Conservation (phyloP, 2,797 vertebrate genomes). For the Hypotaenidia philippensis region DNA sequence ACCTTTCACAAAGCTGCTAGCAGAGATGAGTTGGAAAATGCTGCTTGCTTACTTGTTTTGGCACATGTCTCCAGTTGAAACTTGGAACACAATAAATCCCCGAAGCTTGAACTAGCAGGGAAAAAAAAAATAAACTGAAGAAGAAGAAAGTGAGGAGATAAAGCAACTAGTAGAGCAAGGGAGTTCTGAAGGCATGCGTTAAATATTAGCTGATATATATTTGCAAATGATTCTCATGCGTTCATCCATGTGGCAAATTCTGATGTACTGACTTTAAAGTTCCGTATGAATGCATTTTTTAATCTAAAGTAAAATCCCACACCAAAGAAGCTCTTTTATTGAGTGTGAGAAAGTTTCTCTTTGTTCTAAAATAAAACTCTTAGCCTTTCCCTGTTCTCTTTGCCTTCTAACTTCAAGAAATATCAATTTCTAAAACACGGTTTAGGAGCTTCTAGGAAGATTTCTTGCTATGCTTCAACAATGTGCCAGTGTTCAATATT, state of each 20-base stretch:
- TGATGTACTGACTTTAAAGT: slow-evolving; percentile 13
- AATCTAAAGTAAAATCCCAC: slow-evolving; percentile 10
- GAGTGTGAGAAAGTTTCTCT: not conserved
- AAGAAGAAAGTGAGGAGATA: not conserved
- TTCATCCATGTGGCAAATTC: slow-evolving; percentile 29
- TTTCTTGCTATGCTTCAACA: not conserved
- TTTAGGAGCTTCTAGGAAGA: not conserved
- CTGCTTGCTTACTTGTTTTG: not conserved
- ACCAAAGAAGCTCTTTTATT: not conserved
- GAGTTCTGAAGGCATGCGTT: slow-evolving; percentile 4
- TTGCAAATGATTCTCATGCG: slow-evolving; percentile 28
- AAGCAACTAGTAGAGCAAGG: not conserved
- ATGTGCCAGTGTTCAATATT: not conserved
- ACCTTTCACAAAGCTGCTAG: slow-evolving; percentile 12
- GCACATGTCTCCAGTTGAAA: not conserved
- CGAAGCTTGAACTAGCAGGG: not conserved
- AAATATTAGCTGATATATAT: slow-evolving; percentile 17
- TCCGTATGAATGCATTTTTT: slow-evolving; percentile 38
- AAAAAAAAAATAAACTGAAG: not conserved
- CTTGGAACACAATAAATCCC: not conserved
- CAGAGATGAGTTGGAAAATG: not conserved
- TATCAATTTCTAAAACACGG: not conserved
- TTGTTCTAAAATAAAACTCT: slow-evolving; percentile 12
- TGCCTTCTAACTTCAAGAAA: not conserved
- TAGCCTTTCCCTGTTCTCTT: not conserved